These are phyloP conservation scores for Caenorhabditis inopinata DNA, from an alignment of 1,140 invertebrate species.

Conservation along the genomic window DNA sequence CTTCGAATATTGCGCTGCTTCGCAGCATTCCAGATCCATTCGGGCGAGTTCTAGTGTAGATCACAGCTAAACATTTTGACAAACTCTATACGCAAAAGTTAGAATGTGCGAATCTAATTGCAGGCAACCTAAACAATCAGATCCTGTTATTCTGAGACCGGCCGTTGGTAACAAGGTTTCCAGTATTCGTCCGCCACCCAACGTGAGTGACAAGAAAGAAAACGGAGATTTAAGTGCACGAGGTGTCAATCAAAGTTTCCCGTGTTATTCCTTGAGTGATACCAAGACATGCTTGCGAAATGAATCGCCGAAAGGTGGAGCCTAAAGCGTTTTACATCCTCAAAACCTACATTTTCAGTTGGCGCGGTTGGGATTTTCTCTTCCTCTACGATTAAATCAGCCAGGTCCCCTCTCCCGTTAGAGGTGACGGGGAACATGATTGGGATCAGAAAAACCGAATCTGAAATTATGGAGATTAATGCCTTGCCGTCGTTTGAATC, in stretches of 20 bases:
- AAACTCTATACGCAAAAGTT: no score
- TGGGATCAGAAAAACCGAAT: background rate
- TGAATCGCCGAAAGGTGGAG: no score
- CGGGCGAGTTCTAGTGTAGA: no score
- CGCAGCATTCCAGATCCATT: no score
- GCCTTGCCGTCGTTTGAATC: background rate
- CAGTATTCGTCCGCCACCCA: background rate
- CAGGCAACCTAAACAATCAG: background rate
- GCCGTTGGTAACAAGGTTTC: background rate
- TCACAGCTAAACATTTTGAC: no score
- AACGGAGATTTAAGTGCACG: background rate
- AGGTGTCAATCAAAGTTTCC: background rate
- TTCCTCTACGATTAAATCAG: no score
- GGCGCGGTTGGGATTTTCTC: background rate
- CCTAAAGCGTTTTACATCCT: no score
- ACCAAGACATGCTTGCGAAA: background rate
- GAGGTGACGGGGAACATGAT: background rate
- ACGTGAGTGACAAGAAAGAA: no score
- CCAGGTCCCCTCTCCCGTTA: no score
- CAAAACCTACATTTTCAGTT: background rate
- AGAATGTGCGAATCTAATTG: background rate
- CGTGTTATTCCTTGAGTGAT: background rate
- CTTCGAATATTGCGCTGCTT: no score
- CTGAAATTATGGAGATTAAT: background rate
- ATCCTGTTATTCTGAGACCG: background rate